phyloP scores from a whole-genome alignment of 2,113 vertebrate genomes.

The Petroica traversi region DNA sequence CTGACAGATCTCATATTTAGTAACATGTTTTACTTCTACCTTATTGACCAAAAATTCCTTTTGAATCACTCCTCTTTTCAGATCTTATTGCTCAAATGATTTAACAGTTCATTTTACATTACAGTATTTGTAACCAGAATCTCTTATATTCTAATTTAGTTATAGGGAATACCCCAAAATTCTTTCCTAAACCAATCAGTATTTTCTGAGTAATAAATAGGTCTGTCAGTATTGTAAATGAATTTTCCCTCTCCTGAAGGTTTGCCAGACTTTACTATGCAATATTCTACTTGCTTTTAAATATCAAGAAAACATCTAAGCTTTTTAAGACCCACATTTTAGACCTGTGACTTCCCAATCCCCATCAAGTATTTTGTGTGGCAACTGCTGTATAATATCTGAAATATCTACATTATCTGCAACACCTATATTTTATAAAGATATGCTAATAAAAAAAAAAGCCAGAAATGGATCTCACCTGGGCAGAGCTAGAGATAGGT shows the following conservation, averaged over 20 bases:
- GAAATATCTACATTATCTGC: background rate
- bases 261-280: background rate
- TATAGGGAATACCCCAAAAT: background rate
- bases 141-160: background rate
- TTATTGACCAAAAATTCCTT: slow-evolving; percentile 14
- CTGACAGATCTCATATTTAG: background rate
- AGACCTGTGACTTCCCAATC: background rate
- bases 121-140: background rate
- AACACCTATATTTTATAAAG: background rate
- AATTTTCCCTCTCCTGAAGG: background rate
- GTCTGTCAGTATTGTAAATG: background rate
- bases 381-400: background rate
- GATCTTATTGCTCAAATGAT: background rate
- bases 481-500: background rate
- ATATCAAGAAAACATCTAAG: background rate
- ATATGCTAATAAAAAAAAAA: background rate
- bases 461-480: background rate
- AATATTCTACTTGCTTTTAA: background rate
- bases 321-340: background rate
- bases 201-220: background rate
- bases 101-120: background rate
- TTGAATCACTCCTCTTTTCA: background rate
- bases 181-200: background rate
- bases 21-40: background rate
- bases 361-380: background rate